Evolutionary conservation across 1,140 invertebrate species (phyloP).

Genomic region (Leptonema lineaticorne): DNA sequence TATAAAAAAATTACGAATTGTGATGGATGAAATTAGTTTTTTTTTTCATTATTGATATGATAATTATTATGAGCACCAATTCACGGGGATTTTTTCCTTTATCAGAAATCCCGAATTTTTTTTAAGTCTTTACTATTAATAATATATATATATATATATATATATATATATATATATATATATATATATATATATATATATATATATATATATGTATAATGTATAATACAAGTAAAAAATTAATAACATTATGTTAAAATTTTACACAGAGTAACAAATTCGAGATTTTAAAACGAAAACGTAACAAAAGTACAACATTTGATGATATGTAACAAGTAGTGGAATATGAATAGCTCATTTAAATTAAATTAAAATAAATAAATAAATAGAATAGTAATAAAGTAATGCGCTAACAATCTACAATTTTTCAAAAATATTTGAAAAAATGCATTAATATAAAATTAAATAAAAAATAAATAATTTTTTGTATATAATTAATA

Average conservation of each 20-base stretch:
- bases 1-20: not conserved
- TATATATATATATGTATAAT: too few relatives aligned
- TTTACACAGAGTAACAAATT: not conserved
- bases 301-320: not conserved
- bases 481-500: too few relatives aligned
- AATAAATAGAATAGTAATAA: not conserved
- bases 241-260: slow-evolving; percentile 11
- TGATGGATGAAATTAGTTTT: slow-evolving; percentile 4
- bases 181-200: not conserved
- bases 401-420: not conserved
- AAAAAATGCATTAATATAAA: not conserved
- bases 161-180: not conserved
- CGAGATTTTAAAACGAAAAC: not conserved
- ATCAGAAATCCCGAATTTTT: not conserved
- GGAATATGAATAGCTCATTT: not conserved
- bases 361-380: not conserved
- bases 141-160: not conserved
- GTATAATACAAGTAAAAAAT: slow-evolving; percentile 5
- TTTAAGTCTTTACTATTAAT: slow-evolving; percentile 16
- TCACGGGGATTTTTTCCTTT: slow-evolving; percentile 16
- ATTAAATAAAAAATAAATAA: too few relatives aligned
- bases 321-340: not conserved
- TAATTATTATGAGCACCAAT: slow-evolving; percentile 26
- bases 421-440: not conserved
- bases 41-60: slow-evolving; percentile 30